These are phyloP conservation scores for Pseudomyrmex flavicornis DNA, from an alignment of 1,140 invertebrate genomes.

Conservation along the genomic window DNA sequence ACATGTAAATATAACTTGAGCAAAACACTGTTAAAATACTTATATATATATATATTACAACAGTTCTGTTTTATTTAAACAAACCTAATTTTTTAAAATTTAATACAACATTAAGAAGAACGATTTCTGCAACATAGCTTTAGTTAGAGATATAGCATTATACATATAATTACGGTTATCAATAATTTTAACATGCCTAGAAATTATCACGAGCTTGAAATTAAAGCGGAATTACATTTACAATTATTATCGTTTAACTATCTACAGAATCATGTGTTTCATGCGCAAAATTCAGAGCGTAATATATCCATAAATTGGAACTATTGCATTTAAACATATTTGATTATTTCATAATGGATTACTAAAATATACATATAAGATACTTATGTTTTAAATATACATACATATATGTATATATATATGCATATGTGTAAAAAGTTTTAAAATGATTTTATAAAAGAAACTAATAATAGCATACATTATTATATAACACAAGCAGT, in stretches of 20 bases:
- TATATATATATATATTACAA: not conserved
- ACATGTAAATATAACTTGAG: not conserved
- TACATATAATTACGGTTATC: not conserved
- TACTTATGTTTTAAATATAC: not conserved
- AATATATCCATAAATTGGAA: not conserved
- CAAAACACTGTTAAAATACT: too few species aligned
- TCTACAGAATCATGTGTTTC: not conserved
- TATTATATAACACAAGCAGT: too few species aligned
- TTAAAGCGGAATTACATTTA: constrained; percentile 15
- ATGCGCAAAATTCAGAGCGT: constrained; percentile 20
- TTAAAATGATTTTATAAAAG: too few species aligned
- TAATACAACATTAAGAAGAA: not conserved
- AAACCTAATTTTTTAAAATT: not conserved
- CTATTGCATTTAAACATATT: not conserved
- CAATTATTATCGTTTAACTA: constrained; percentile 22
- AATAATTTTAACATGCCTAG: constrained; percentile 21
- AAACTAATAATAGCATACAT: too few species aligned
- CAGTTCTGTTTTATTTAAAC: not conserved
- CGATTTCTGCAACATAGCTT: not conserved
- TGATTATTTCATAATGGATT: not conserved
- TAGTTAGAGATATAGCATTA: not conserved
- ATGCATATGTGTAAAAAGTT: too few species aligned
- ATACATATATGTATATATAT: not conserved
- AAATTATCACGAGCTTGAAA: constrained; percentile 25
- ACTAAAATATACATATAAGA: not conserved